Evolutionary conservation across 2,113 vertebrate genomes (phyloP).

Genomic region (Octodon degus): DNA sequence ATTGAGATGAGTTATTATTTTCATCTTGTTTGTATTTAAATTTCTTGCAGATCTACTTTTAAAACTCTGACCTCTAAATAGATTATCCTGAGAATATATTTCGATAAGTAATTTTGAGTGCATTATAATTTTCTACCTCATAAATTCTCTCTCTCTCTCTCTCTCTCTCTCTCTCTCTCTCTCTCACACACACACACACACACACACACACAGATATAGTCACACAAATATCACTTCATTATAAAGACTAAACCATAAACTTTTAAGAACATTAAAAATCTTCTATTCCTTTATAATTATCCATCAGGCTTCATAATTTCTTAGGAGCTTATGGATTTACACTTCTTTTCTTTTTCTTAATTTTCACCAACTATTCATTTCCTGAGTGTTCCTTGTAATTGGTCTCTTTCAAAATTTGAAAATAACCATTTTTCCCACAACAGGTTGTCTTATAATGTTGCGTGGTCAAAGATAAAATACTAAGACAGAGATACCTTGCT

Average conservation of each 20-base stretch:
- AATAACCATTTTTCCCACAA: conserved; percentile 14
- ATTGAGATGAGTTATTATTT: neutral
- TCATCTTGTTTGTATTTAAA: neutral
- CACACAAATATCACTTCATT: too few species aligned
- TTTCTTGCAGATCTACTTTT: conserved; percentile 29
- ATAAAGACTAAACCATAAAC: neutral
- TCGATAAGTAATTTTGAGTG: neutral
- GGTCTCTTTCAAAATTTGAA: conserved; percentile 30
- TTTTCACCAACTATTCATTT: neutral
- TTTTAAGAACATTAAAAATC: neutral
- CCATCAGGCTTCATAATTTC: neutral
- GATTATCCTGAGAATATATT: neutral
- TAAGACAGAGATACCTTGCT: neutral
- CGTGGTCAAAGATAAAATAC: conserved; percentile 33
- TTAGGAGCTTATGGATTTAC: neutral
- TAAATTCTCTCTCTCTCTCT: neutral
- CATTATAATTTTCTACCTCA: neutral
- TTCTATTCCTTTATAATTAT: neutral
- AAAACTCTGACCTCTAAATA: neutral
- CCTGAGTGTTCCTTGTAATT: neutral
- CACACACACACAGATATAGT: too few species aligned
- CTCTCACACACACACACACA: neutral
- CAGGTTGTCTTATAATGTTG: neutral
- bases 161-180: neutral
- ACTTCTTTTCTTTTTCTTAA: neutral